Base-by-base conservation (phyloP, 2,888 invertebrate species). In the Cantharis rufa region DNA sequence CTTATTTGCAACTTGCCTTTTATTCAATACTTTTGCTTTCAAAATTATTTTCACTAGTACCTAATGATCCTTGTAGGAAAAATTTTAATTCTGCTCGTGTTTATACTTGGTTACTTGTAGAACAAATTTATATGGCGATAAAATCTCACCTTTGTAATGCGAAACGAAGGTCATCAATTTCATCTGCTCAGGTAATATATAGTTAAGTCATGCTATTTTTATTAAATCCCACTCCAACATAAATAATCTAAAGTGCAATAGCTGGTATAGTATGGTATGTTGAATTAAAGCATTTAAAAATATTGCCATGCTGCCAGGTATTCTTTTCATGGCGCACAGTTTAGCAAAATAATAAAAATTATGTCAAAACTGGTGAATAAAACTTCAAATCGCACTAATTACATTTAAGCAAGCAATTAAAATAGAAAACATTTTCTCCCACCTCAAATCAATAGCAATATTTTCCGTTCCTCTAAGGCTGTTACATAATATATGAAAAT, bases 141-240 rank as follows among this genome's bases (percentile, higher is more conserved):
- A 28, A 13, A 73, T 73, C 69, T 73, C 24, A 73, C 73, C 73
- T 73, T 62, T 62, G 73, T 69, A 69, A 69, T 72, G 10, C 69
- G 15, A 69, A 68, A 62, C 69, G 24, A 73, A 73, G 73, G 73
- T 73, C 68, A 15, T 15, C 21, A 62, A 69, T 73, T 73, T 68
- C 73, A 73, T 73, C 73, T 69, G 64, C 24, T 13, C 18, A 21
- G 64, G 24, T 18, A n/a, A 66, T 16, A 21, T 66, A 21, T 21
- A 21, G 18, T 15, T 15, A 21, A 66, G 24, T 66, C 24, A 66
- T 21, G 64, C 18, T 13, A 21, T 66, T 66, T 24, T 48, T n/a
- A 48, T 48, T 48, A 48, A 48, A 21, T 66, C 64, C 64, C 64
- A 66, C 21, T 27, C 21, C n/a, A 11, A 48, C 48, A 48, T 48